A percentile compares a stretch with the other conserved stretches of the same genome.
Conservation (phyloP, 2,113 vertebrate species). For the Picathartes gymnocephalus region DNA sequence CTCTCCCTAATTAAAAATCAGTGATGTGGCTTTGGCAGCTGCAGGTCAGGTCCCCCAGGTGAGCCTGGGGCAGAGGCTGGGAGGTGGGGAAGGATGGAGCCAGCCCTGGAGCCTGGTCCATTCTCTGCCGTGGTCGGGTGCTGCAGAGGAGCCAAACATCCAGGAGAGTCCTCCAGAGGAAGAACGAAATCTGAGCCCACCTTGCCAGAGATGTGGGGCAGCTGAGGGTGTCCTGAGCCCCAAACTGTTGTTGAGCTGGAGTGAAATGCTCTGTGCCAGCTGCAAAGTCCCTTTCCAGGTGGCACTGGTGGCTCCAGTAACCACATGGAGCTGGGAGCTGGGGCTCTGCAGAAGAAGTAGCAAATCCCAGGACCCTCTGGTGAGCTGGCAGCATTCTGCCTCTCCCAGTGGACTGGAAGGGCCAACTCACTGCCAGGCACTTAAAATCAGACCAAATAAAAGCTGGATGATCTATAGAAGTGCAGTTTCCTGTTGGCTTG, state of each 20-base stretch:
- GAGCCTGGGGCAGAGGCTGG: rapidly evolving
- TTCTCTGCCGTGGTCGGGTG: rapidly evolving
- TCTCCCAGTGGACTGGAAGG: not conserved
- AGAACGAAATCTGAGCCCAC: not conserved
- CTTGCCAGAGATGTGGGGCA: not conserved
- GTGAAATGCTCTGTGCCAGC: not conserved
- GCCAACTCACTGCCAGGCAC: not conserved
- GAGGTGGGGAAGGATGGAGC: not conserved
- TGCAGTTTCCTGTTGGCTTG: not conserved
- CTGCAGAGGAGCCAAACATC: not conserved
- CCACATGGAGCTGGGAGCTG: not conserved
- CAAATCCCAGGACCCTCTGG: not conserved
- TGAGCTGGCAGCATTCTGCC: not conserved
- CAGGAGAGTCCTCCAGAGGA: not conserved
- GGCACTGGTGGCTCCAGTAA: not conserved
- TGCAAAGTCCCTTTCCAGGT: not conserved
- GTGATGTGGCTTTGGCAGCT: not conserved
- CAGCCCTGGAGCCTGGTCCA: not conserved
- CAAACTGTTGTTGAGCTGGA: rapidly evolving
- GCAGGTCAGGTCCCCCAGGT: not conserved
- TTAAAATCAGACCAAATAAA: not conserved
- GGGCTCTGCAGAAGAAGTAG: not conserved
- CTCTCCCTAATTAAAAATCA: not conserved
- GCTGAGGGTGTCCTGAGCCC: rapidly evolving
- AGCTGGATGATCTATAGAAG: not conserved